Evolutionary conservation across 1,140 invertebrate genomes (phyloP).

Genomic region (Aphis gossypii): DNA sequence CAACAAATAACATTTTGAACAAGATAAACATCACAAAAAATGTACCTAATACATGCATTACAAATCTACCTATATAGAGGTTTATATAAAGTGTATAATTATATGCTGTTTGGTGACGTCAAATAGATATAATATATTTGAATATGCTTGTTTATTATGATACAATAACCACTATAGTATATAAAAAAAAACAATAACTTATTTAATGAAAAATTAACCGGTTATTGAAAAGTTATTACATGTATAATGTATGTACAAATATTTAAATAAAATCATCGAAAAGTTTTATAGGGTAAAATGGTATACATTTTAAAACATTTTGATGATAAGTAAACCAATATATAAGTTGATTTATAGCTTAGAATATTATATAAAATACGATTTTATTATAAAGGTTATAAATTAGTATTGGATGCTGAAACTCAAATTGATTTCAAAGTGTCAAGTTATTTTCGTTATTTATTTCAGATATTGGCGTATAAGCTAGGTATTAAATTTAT

Average conservation of each 20-base stretch:
- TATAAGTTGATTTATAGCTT: background rate
- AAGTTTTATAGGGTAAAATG: background rate
- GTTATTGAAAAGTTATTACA: no score
- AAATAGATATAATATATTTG: background rate
- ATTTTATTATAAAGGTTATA: constrained; percentile 15
- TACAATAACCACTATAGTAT: background rate
- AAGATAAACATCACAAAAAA: background rate
- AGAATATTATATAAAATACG: background rate
- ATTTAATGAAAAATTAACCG: no score
- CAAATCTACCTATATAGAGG: background rate
- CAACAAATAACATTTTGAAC: background rate
- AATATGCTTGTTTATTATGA: background rate
- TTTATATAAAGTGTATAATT: background rate
- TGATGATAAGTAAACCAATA: background rate
- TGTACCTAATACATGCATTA: background rate
- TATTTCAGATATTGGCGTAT: background rate
- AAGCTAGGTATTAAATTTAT: background rate
- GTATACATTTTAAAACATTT: background rate
- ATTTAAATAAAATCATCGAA: background rate
- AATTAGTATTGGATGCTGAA: background rate
- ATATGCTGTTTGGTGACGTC: background rate
- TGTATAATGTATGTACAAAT: background rate
- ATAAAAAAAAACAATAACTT: background rate
- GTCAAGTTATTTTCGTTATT: constrained; percentile 13
- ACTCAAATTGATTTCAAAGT: background rate